Conservation (phyloP, 2,797 vertebrate species). For the Phylloscopus collybita region DNA sequence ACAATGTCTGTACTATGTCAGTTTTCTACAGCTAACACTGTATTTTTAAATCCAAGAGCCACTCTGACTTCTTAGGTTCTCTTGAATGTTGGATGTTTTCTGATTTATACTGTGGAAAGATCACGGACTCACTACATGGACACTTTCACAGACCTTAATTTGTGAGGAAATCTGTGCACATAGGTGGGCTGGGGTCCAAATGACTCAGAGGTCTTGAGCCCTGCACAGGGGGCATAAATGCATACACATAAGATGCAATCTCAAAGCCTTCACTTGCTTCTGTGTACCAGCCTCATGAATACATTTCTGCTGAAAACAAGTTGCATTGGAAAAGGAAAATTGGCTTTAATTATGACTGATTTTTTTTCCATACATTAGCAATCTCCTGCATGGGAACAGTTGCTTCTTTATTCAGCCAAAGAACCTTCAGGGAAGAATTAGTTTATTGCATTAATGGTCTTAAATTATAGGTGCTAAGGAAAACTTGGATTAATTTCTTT, state of each 20-base stretch:
- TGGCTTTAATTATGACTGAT: background rate
- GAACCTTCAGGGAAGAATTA: background rate
- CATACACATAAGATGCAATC: background rate
- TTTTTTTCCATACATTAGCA: background rate
- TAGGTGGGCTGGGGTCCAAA: background rate
- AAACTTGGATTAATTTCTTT: background rate
- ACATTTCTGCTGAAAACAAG: background rate
- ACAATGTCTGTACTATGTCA: background rate
- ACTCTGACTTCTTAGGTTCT: background rate
- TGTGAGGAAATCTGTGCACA: background rate
- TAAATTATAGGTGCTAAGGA: background rate
- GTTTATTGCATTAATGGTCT: background rate
- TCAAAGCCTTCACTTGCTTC: background rate
- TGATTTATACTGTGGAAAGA: background rate
- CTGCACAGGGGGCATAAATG: background rate
- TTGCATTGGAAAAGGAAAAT: background rate
- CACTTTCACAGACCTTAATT: background rate
- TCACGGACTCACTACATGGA: accelerated
- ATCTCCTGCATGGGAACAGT: background rate
- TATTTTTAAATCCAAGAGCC: background rate
- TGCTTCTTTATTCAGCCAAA: background rate
- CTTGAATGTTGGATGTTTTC: background rate
- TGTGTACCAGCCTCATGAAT: background rate
- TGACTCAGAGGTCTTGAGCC: background rate
- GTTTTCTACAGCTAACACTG: background rate